Conservation (phyloP, 2,888 invertebrate species). For the Philopedon plagiatum region DNA sequence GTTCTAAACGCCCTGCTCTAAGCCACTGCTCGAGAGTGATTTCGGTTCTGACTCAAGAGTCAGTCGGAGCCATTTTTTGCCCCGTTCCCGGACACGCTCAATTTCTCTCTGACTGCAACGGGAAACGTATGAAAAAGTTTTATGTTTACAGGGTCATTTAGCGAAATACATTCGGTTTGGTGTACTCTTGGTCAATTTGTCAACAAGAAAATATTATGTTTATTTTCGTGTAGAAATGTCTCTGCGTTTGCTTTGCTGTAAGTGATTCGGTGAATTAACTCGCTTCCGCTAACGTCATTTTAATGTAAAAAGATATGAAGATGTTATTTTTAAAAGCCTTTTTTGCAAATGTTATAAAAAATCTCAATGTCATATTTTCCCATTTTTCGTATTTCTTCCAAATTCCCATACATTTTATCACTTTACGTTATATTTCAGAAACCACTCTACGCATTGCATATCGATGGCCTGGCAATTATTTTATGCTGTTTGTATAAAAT, state of each 20-base stretch:
- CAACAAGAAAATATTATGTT: slow-evolving; percentile 38
- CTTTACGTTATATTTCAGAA: too few species aligned
- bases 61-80: slow-evolving; percentile 35
- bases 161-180: slow-evolving; percentile 39
- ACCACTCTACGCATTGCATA: too few species aligned
- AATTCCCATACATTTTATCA: too few species aligned
- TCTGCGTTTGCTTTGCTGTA: slow-evolving; percentile 1
- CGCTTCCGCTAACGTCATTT: neutral
- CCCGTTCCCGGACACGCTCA: slow-evolving; percentile 36
- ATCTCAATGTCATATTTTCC: too few species aligned
- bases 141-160: slow-evolving; percentile 47
- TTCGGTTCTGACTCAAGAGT: slow-evolving; percentile 32
- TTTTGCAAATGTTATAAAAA: too few species aligned
- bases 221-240: neutral
- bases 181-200: slow-evolving; percentile 37
- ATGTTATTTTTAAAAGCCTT: too few species aligned
- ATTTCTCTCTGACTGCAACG: slow-evolving; percentile 41
- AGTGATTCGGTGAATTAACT: neutral
- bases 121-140: slow-evolving; percentile 35
- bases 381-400: too few species aligned
- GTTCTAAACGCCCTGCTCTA: slow-evolving; percentile 15
- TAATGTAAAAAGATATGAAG: neutral
- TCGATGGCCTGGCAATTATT: too few species aligned
- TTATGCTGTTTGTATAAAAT: too few species aligned
- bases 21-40: slow-evolving; percentile 37